Evolutionary conservation across 2,888 invertebrate genomes (phyloP).

Genomic region (Pseudococcus longispinus): DNA sequence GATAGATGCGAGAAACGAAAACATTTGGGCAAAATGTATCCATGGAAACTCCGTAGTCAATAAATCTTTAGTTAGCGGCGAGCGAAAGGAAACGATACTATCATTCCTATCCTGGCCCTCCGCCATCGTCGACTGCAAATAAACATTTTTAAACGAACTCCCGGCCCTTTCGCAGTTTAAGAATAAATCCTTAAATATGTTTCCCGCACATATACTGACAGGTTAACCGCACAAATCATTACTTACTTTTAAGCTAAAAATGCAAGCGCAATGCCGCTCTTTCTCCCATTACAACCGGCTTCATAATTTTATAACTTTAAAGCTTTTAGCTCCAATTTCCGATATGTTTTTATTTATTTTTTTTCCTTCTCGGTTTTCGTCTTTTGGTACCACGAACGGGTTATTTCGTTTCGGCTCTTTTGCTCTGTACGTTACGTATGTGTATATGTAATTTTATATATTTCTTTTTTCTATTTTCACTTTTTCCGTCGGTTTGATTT

Average conservation of each 20-base stretch:
- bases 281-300: constrained; percentile 6
- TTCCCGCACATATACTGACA: constrained; percentile 41
- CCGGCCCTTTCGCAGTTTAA: constrained; percentile 36
- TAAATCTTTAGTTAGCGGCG: constrained; percentile 51
- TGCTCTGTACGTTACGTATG: not conserved
- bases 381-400: not conserved
- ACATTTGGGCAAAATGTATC: constrained; percentile 48
- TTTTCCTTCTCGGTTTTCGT: not conserved
- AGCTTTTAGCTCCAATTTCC: constrained; percentile 39
- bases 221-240: constrained; percentile 43
- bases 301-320: constrained; percentile 38
- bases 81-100: constrained; percentile 47
- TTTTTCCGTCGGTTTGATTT: constrained; percentile 29
- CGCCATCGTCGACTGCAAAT: constrained; percentile 9
- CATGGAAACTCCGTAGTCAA: constrained; percentile 54
- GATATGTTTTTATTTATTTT: constrained; percentile 28
- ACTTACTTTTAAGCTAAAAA: constrained; percentile 36
- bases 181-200: constrained; percentile 44
- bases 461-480: not conserved
- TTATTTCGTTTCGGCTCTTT: not conserved
- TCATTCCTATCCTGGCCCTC: constrained; percentile 35
- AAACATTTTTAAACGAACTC: constrained; percentile 43
- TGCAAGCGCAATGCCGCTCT: constrained; percentile 4
- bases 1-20: constrained; percentile 43
- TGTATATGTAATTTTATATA: not conserved